phyloP scores from a whole-genome alignment of 2,797 vertebrate genomes.

The Spea hammondii region DNA sequence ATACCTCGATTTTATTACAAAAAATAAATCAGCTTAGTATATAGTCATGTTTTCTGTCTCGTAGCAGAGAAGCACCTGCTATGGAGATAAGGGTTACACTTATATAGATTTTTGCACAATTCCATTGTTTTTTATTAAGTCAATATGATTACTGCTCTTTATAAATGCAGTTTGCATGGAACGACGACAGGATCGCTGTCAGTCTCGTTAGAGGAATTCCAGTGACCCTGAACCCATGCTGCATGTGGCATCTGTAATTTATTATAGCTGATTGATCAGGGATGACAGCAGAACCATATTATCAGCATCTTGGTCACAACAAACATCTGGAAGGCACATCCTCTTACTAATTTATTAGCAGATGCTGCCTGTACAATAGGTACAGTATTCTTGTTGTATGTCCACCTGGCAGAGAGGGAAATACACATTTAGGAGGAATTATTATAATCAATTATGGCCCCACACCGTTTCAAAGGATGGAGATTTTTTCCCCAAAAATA shows the following conservation, averaged over 20 bases:
- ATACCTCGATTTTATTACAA: too few species aligned
- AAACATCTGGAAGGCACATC: conserved; percentile 42
- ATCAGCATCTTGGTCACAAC: conserved; percentile 23
- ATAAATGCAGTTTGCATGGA: conserved; percentile 12
- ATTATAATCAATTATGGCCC: too few species aligned
- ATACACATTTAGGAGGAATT: too few species aligned
- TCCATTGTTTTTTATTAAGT: background rate
- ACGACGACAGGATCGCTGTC: conserved; percentile 21
- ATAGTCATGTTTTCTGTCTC: too few species aligned
- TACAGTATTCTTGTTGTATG: background rate
- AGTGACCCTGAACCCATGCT: conserved; percentile 28
- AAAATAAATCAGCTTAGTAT: too few species aligned
- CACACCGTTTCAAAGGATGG: too few species aligned
- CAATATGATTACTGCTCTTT: background rate
- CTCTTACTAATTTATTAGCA: conserved; percentile 36
- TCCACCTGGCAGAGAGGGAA: background rate
- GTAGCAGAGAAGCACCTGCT: too few species aligned
- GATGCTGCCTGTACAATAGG: conserved; percentile 25
- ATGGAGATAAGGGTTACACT: background rate
- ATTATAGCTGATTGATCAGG: conserved; percentile 40
- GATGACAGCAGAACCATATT: conserved; percentile 40
- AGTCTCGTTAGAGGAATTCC: conserved; percentile 30
- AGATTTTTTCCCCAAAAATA: too few species aligned
- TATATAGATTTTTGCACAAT: background rate
- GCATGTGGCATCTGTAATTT: conserved; percentile 9